Percentiles rank a stretch among this genome's conserved stretches.
Evolutionary conservation across 2,797 vertebrate species (phyloP).

Genomic region (Coreius guichenoti): DNA sequence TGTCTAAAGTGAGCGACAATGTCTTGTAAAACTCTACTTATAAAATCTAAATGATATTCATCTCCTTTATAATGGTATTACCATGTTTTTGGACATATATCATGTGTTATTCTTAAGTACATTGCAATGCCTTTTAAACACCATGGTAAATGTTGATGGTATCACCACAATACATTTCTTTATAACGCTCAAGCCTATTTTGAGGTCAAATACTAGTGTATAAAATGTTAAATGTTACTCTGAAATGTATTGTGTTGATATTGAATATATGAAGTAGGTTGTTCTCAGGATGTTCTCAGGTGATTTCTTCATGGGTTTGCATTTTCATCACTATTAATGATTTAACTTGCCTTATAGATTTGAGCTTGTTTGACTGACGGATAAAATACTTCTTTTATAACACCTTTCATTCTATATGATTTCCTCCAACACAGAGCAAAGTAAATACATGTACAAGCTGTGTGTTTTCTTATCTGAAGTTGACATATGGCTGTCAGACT

Average conservation of each 20-base stretch:
- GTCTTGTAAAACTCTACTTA: neutral
- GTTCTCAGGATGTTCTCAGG: no score
- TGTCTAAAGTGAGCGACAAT: neutral
- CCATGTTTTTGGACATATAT: neutral
- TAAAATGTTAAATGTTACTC: neutral
- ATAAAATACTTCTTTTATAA: neutral
- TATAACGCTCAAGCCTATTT: neutral
- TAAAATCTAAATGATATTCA: neutral
- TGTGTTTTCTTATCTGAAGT: conserved; percentile 6
- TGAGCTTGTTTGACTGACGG: no score
- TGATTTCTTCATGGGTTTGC: neutral
- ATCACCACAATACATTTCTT: neutral
- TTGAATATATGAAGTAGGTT: neutral
- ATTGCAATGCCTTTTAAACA: neutral
- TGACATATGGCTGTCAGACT: conserved; percentile 12
- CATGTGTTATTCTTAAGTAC: neutral
- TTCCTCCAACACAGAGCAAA: neutral
- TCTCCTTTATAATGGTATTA: neutral
- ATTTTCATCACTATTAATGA: neutral
- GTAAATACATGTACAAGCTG: neutral
- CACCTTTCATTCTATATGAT: neutral
- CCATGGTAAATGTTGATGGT: neutral
- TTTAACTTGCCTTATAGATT: neutral
- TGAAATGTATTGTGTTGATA: neutral
- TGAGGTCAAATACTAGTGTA: neutral